Conservation (phyloP, 1,140 invertebrate species). For the Sminthurides bifidus region DNA sequence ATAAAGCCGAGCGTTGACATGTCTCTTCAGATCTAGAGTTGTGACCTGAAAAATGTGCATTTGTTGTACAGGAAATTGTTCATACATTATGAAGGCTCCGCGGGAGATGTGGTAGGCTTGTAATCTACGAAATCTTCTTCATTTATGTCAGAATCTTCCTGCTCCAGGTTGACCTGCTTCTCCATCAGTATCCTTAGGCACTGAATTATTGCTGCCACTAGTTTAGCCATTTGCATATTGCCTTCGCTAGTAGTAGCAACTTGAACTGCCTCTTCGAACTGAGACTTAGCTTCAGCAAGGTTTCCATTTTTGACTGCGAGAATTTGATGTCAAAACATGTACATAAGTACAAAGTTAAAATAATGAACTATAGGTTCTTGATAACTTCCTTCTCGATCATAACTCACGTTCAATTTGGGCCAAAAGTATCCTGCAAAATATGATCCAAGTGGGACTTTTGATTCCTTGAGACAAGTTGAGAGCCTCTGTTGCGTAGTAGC, state of each 20-base stretch:
- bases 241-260: not conserved
- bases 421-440: not conserved
- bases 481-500: not conserved
- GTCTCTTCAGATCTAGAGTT: no score
- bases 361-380: not conserved
- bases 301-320: not conserved
- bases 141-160: no score
- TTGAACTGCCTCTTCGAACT: not conserved
- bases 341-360: not conserved
- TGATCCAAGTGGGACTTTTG: not conserved
- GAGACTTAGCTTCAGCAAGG: not conserved
- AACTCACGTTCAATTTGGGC: conserved; percentile 1
- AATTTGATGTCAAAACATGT: not conserved
- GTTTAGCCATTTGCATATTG: not conserved
- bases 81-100: no score
- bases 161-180: no score
- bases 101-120: no score
- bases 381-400: not conserved
- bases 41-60: no score
- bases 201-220: not conserved
- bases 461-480: not conserved
- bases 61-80: no score
- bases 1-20: no score
- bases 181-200: not conserved
- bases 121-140: no score